These are phyloP conservation scores for Bugula neritina DNA, from an alignment of 2,888 invertebrate species.

Conservation along the genomic window DNA sequence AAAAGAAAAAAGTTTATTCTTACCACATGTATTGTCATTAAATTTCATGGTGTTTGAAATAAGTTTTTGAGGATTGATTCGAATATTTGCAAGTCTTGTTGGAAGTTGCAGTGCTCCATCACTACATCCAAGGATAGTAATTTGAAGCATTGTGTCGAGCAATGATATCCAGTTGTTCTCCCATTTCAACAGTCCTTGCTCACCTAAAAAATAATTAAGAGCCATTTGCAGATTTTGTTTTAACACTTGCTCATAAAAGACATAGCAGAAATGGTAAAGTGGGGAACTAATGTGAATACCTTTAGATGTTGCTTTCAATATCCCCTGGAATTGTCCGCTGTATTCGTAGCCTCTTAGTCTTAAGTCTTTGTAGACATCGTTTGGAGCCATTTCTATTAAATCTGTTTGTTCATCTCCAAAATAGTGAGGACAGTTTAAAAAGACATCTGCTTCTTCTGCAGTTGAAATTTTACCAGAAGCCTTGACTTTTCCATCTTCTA, in stretches of 20 bases:
- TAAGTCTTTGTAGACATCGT: constrained; percentile 52
- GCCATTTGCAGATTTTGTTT: too few relatives aligned
- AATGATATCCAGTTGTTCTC: constrained; percentile 87
- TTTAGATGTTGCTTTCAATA: constrained; percentile 62
- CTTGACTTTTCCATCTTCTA: constrained; percentile 75
- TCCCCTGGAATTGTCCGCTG: constrained; percentile 60
- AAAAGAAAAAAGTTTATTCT: constrained; percentile 32
- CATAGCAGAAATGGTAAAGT: too few relatives aligned
- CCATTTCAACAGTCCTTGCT: constrained; percentile 73
- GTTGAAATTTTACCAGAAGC: constrained; percentile 72
- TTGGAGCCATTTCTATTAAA: constrained; percentile 33
- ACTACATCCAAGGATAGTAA: constrained; percentile 72
- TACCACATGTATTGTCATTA: neutral
- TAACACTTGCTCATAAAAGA: too few relatives aligned
- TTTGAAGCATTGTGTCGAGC: constrained; percentile 93
- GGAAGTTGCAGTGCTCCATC: constrained; percentile 72
- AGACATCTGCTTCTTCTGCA: constrained; percentile 30
- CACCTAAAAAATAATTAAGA: constrained; percentile 57
- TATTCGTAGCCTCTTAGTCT: constrained; percentile 54
- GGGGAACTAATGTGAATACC: too few relatives aligned
- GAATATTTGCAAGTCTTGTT: constrained; percentile 73
- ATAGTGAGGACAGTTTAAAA: neutral
- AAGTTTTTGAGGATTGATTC: constrained; percentile 70
- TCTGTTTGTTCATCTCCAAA: constrained; percentile 2
- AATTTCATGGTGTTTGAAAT: neutral